Base-by-base conservation (phyloP, 1,140 invertebrate genomes). In the Alviniconcha marisindica region DNA sequence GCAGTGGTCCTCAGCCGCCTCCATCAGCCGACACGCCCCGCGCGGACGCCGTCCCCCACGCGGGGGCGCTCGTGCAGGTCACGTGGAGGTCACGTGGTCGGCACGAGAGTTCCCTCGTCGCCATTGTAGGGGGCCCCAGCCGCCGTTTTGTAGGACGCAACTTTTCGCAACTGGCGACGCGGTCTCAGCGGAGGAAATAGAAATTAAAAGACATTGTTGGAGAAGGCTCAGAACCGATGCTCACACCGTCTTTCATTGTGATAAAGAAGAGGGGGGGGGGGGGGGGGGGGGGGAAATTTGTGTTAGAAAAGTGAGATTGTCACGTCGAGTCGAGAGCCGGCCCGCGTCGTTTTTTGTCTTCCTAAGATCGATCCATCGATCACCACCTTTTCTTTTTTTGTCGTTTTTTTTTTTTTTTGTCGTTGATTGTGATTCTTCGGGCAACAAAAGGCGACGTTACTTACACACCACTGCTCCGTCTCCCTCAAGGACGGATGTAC, bases 21-120 rank as follows among this genome's bases (percentile, higher is more conserved):
- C 36, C 24, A n/a, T 38, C 28, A 73, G 40, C 3, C 42, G 38
- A 42, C 15, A 21, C 33, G 7, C 69, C 18, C 28, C 10, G 38
- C 31, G 73, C 24, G 38, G n/a, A 40, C 36, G 40, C 40, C 24
- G 73, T n/a, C n/a, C 28, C 5, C n/a, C 69, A 38, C 69, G 69
- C 36, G 38, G n/a, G 36, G 73, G 73, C 73, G 73, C 73, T 76
- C 36, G 38, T 44, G 40, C 42, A 33, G 73, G 73, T 76, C 73
- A 76, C 73, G 73, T 76, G 73, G 42, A 38, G 73, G 73, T n/a
- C 73, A 76, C 73, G 73, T 76, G 73, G 24, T n/a, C 38, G 24
- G 73, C 60, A 10, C 60, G 60, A 63, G 51, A 12, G 10, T 24
- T 12, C 24, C 51, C 51, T 54, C n/a, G 51, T 24, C 28, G 21